A percentile compares a stretch with the other conserved stretches of the same genome.
These are phyloP conservation scores for Stegostoma tigrinum DNA, from an alignment of 2,113 vertebrate species.

Conservation along the genomic window DNA sequence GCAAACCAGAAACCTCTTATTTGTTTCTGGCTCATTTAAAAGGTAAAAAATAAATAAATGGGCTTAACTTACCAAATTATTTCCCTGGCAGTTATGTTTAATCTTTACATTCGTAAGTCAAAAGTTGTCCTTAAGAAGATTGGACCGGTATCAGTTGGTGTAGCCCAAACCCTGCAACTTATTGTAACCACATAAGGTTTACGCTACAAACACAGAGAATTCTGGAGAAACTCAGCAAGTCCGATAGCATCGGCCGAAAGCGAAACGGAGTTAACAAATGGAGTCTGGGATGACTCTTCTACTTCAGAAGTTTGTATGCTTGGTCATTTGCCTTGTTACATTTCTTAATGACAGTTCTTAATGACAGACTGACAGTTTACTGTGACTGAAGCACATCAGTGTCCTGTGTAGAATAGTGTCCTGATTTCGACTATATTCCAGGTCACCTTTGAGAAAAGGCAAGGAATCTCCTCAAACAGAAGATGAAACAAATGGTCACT, in stretches of 20 bases:
- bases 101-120: neutral
- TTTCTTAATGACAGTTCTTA: neutral
- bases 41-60: neutral
- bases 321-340: neutral
- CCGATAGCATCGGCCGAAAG: too few species aligned
- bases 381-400: neutral
- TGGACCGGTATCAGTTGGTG: neutral
- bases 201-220: too few species aligned
- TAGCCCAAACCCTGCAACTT: neutral
- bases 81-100: neutral
- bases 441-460: neutral
- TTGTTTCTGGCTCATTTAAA: neutral
- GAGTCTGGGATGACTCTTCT: too few species aligned
- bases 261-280: too few species aligned
- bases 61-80: neutral
- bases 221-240: too few species aligned
- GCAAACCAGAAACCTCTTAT: neutral
- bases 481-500: neutral
- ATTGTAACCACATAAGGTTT: neutral
- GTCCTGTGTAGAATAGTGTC: neutral
- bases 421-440: neutral
- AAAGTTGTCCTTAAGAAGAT: neutral
- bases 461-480: neutral
- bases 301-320: neutral
- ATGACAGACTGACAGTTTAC: neutral